Percentiles rank a stretch among this genome's conserved stretches.
Conservation (phyloP, 2,888 invertebrate species). For the Pammene fasciana region DNA sequence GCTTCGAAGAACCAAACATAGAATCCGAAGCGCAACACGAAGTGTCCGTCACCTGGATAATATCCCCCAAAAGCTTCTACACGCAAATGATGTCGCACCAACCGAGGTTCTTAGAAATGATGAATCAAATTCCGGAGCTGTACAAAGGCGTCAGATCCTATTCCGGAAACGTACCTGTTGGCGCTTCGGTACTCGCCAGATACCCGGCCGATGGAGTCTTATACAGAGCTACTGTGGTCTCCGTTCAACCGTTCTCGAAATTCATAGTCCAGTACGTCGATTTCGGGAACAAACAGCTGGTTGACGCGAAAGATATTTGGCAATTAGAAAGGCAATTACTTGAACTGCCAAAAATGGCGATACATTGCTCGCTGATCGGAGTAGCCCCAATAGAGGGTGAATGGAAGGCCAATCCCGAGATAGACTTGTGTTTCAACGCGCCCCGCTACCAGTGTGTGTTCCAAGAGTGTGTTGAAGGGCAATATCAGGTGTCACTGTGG, state of each 20-base stretch:
- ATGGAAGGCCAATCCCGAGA: constrained; percentile 83
- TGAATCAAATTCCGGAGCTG: constrained; percentile 87
- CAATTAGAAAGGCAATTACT: constrained; percentile 86
- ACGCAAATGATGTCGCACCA: constrained; percentile 81
- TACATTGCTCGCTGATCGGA: constrained; percentile 86
- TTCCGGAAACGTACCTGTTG: constrained; percentile 76
- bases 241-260: constrained; percentile 82
- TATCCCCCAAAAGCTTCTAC: constrained; percentile 88
- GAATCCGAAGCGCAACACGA: constrained; percentile 81
- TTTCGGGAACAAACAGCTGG: constrained; percentile 88
- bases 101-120: constrained; percentile 85
- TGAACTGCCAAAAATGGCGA: constrained; percentile 87
- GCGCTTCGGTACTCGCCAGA: constrained; percentile 86
- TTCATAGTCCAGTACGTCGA: constrained; percentile 89
- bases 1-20: constrained; percentile 75
- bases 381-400: constrained; percentile 82
- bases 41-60: constrained; percentile 88
- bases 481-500: constrained; percentile 77
- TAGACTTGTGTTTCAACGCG: constrained; percentile 85
- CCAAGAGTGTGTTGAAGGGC: constrained; percentile 73
- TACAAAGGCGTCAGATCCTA: constrained; percentile 83
- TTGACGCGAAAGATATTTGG: constrained; percentile 86
- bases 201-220: constrained; percentile 88
- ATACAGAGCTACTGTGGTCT: constrained; percentile 87
- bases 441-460: constrained; percentile 84